A percentile compares a stretch with the other conserved stretches of the same genome.
Conservation (phyloP, 2,113 vertebrate species). For the Dasyprocta punctata region DNA sequence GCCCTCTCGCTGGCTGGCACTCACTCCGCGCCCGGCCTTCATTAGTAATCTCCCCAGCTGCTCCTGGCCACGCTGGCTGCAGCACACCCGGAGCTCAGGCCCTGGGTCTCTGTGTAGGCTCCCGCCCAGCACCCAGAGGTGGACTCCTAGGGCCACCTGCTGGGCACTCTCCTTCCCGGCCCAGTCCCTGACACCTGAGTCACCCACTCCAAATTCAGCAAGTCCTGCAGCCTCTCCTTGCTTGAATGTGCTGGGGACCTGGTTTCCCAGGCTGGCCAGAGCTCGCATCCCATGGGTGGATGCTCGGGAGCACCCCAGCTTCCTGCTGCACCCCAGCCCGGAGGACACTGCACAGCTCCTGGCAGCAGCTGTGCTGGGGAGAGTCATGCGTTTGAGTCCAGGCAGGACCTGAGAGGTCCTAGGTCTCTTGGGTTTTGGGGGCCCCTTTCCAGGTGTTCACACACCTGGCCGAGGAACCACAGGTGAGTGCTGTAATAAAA, state of each 20-base stretch:
- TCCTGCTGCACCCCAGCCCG: not conserved
- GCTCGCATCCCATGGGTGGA: not conserved
- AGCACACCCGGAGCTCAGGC: accelerated
- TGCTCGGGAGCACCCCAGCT: accelerated
- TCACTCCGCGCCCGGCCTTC: accelerated
- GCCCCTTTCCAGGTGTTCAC: not conserved
- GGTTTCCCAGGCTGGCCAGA: not conserved
- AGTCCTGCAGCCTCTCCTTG: no score
- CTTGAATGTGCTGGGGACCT: not conserved
- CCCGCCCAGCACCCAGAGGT: accelerated
- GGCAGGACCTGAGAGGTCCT: not conserved
- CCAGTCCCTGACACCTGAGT: not conserved
- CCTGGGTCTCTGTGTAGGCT: accelerated
- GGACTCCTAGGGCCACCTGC: not conserved
- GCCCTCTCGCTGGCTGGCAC: accelerated
- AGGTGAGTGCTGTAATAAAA: not conserved
- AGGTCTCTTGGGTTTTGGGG: not conserved
- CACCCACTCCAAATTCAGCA: accelerated
- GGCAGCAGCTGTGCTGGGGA: accelerated
- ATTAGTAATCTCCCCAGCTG: accelerated
- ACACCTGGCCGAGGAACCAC: accelerated
- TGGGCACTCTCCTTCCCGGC: not conserved
- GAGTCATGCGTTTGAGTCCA: not conserved
- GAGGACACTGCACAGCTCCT: not conserved
- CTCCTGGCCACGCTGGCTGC: accelerated